phyloP scores from a whole-genome alignment of 2,888 invertebrate genomes.

The Mayetiola destructor region DNA sequence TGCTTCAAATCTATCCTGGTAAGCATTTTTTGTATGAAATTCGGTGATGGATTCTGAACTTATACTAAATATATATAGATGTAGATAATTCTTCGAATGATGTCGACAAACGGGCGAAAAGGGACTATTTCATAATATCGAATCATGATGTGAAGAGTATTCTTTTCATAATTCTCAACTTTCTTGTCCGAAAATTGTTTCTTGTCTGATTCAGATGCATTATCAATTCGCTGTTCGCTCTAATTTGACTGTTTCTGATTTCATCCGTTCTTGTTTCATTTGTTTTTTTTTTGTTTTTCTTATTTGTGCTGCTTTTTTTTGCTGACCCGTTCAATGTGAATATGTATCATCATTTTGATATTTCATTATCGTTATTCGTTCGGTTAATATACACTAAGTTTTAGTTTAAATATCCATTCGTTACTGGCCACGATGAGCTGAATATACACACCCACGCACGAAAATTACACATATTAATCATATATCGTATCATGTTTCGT shows the following conservation, averaged over 20 bases:
- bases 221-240: conserved; percentile 1
- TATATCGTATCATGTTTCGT: conserved; percentile 9
- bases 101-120: no score
- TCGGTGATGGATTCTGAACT: no score
- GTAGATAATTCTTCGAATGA: no score
- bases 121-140: neutral
- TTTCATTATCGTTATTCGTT: conserved; percentile 3
- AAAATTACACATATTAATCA: conserved; percentile 10
- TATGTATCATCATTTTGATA: no score
- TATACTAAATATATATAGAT: no score
- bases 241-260: conserved; percentile 4
- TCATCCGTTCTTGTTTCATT: neutral
- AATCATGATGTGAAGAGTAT: neutral
- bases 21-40: no score
- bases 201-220: no score
- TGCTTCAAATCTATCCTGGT: no score
- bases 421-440: neutral
- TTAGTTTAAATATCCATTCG: neutral
- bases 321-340: neutral
- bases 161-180: no score
- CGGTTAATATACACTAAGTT: neutral
- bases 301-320: neutral
- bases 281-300: neutral
- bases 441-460: conserved; percentile 12
- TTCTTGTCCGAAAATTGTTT: no score